These are phyloP conservation scores for Neogobius melanostomus DNA, from an alignment of 2,113 vertebrate genomes.

Conservation along the genomic window DNA sequence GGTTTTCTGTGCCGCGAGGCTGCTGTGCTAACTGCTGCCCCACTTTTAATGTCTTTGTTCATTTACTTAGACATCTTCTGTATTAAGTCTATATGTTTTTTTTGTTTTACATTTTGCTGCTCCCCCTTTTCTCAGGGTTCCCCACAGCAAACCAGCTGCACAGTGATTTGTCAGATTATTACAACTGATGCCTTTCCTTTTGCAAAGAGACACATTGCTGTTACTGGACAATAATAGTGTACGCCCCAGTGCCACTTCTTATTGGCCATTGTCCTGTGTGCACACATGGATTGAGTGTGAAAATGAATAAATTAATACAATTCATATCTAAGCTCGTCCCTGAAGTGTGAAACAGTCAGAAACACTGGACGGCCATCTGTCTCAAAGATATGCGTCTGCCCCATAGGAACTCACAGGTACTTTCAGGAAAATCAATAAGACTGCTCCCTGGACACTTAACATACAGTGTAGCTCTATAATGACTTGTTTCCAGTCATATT, in stretches of 20 bases:
- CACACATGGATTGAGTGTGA: too few relatives aligned
- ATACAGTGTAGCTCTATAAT: slow-evolving; percentile 34
- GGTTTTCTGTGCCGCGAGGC: not conserved
- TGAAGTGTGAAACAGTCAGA: slow-evolving; percentile 54
- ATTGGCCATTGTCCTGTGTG: not conserved
- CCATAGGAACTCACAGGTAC: slow-evolving; percentile 43
- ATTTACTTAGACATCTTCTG: too few relatives aligned
- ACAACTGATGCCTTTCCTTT: too few relatives aligned
- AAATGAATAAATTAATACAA: too few relatives aligned
- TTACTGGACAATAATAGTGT: not conserved
- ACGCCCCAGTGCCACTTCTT: not conserved
- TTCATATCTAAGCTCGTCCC: slow-evolving; percentile 30
- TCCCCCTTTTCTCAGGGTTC: too few relatives aligned
- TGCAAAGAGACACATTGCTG: too few relatives aligned
- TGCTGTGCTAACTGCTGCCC: not conserved
- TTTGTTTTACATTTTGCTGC: too few relatives aligned
- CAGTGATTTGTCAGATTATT: too few relatives aligned
- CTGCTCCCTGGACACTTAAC: slow-evolving; percentile 28
- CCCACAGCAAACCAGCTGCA: too few relatives aligned
- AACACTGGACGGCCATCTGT: slow-evolving; percentile 59
- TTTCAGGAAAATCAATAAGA: slow-evolving; percentile 42
- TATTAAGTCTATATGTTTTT: too few relatives aligned
- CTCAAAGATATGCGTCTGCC: slow-evolving; percentile 40
- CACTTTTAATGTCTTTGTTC: too few relatives aligned
- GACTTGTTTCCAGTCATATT: slow-evolving; percentile 35